phyloP scores from a whole-genome alignment of 1,140 invertebrate species.

The Drosophila nigrodunni region DNA sequence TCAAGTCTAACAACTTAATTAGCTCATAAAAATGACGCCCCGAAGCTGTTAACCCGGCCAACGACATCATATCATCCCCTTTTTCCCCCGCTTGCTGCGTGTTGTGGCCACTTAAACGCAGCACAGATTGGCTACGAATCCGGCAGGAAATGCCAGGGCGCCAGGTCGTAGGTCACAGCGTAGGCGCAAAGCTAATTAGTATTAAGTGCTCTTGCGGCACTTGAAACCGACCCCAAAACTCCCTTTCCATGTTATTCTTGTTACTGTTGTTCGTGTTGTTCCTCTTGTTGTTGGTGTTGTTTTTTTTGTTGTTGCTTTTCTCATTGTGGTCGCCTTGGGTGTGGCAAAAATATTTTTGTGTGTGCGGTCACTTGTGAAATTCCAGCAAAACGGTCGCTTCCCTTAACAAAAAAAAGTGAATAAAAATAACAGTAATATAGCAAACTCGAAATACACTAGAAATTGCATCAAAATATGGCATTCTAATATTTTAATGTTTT shows the following conservation, averaged over 20 bases:
- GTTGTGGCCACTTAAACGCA: slow-evolving; percentile 77
- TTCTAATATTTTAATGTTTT: not conserved
- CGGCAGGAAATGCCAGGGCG: slow-evolving; percentile 61
- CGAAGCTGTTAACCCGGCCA: slow-evolving; percentile 65
- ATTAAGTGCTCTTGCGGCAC: slow-evolving; percentile 80
- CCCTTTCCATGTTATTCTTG: slow-evolving; percentile 28
- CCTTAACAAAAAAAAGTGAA: slow-evolving; percentile 21
- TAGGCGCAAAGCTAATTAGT: slow-evolving; percentile 83
- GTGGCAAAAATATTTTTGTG: slow-evolving; percentile 78
- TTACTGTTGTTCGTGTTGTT: slow-evolving; percentile 31
- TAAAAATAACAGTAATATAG: slow-evolving; percentile 1
- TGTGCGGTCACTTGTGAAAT: slow-evolving; percentile 81
- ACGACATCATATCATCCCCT: not conserved
- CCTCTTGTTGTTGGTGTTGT: slow-evolving; percentile 6
- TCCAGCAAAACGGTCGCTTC: slow-evolving; percentile 58
- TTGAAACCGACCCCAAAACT: slow-evolving; percentile 55
- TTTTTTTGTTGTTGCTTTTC: slow-evolving; percentile 21
- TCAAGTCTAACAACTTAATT: slow-evolving; percentile 83
- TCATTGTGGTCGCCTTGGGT: slow-evolving; percentile 64
- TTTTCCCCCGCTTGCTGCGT: slow-evolving; percentile 39
- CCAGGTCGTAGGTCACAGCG: slow-evolving; percentile 75
- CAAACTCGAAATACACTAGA: slow-evolving; percentile 32
- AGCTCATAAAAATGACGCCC: slow-evolving; percentile 82
- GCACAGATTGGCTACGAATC: slow-evolving; percentile 79
- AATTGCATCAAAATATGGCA: no score